phyloP scores from a whole-genome alignment of 2,888 invertebrate genomes.

The Ditylenchus weischeri region DNA sequence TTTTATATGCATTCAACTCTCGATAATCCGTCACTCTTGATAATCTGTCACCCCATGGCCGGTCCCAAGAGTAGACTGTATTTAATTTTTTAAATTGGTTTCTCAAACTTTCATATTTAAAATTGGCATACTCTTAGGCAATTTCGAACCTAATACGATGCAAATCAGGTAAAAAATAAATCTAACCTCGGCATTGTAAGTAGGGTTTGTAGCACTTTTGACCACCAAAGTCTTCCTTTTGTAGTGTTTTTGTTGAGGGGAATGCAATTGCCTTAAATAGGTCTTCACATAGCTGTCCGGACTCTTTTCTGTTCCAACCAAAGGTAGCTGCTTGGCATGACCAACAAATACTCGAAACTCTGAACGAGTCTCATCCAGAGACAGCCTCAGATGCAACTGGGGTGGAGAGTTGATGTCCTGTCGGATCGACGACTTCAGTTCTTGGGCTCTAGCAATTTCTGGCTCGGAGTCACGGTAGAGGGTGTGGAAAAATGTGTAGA shows the following conservation, averaged over 20 bases:
- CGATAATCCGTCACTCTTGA: no score
- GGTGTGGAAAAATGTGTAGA: slow-evolving; percentile 98
- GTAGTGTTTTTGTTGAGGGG: slow-evolving; percentile 70
- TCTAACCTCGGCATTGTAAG: slow-evolving; percentile 91
- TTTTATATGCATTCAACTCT: no score
- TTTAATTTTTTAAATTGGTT: no score
- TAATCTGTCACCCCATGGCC: no score
- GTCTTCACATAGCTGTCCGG: slow-evolving; percentile 65
- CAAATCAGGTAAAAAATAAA: no score
- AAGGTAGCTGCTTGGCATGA: slow-evolving; percentile 41
- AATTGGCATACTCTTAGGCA: no score
- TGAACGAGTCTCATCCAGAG: slow-evolving; percentile 8
- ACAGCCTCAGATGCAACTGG: slow-evolving; percentile 18
- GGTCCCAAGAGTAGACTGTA: no score
- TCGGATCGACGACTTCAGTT: slow-evolving; percentile 15
- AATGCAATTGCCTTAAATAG: slow-evolving; percentile 69
- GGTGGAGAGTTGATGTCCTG: slow-evolving; percentile 9
- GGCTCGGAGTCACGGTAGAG: slow-evolving; percentile 72
- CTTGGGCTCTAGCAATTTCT: slow-evolving; percentile 23
- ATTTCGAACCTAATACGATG: no score
- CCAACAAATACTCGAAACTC: slow-evolving; percentile 41
- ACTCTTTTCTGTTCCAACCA: slow-evolving; percentile 33
- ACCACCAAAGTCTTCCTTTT: slow-evolving; percentile 93
- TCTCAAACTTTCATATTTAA: no score
- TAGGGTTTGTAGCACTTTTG: slow-evolving; percentile 85